These are phyloP conservation scores for Apamea anceps DNA, from an alignment of 2,888 invertebrate species.

Conservation along the genomic window DNA sequence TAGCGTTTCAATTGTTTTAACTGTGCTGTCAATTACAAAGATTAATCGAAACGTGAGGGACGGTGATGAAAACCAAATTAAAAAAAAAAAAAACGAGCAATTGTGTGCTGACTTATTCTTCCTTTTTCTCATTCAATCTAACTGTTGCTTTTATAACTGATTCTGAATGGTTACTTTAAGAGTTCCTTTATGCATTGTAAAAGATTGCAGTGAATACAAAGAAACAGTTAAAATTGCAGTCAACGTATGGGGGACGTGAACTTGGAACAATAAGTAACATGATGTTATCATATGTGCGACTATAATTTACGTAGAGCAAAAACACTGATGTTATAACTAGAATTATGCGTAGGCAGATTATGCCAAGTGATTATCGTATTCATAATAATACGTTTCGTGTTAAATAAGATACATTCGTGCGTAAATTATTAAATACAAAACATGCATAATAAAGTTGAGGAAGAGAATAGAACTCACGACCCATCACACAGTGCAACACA, in stretches of 20 bases:
- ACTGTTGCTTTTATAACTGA: conserved; percentile 5
- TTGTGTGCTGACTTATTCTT: conserved; percentile 31
- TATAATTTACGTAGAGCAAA: conserved; percentile 32
- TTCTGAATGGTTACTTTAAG: not conserved
- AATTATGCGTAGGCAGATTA: conserved; percentile 23
- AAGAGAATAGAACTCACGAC: conserved; percentile 74
- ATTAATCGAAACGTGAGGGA: conserved; percentile 41
- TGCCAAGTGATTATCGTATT: conserved; percentile 2
- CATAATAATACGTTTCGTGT: not conserved
- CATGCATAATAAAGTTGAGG: conserved; percentile 22
- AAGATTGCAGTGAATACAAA: not conserved
- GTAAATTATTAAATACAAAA: conserved; percentile 11
- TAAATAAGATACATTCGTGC: conserved; percentile 33
- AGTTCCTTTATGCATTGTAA: conserved; percentile 16
- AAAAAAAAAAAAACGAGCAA: conserved; percentile 22
- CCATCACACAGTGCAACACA: conserved; percentile 73
- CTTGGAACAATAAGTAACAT: conserved; percentile 10
- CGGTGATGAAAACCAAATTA: conserved; percentile 25
- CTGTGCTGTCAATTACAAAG: conserved; percentile 48
- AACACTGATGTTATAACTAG: conserved; percentile 14
- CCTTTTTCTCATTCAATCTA: conserved; percentile 30
- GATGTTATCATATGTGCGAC: conserved; percentile 20
- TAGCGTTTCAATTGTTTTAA: conserved; percentile 57
- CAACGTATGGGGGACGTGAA: conserved; percentile 30
- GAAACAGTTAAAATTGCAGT: conserved; percentile 32